Evolutionary conservation across 1,140 invertebrate genomes (phyloP).

Genomic region (Drosophila parvula): DNA sequence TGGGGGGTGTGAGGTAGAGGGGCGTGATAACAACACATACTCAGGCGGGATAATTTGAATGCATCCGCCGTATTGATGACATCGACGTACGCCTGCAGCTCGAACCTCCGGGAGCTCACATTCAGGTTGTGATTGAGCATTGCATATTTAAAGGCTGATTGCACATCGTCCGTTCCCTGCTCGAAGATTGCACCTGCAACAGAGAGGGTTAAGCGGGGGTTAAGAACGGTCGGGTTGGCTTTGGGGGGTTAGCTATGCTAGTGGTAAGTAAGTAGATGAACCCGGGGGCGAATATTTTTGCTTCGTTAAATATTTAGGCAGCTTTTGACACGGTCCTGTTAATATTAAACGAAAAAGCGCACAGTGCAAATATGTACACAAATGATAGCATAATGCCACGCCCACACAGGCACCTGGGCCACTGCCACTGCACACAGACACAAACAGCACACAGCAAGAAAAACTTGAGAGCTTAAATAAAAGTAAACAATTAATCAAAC

Average conservation of each 20-base stretch:
- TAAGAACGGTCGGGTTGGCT: background rate
- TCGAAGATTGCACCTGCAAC: slow-evolving; percentile 93
- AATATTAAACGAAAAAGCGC: slow-evolving; percentile 80
- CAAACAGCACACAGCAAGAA: background rate
- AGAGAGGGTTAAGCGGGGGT: slow-evolving; percentile 8
- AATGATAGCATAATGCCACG: slow-evolving; percentile 69
- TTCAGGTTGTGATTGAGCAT: slow-evolving; percentile 92
- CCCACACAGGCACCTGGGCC: slow-evolving; percentile 15
- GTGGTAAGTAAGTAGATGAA: slow-evolving; percentile 3
- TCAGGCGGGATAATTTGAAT: slow-evolving; percentile 94
- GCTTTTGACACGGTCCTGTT: slow-evolving; percentile 78
- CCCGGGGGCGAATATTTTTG: slow-evolving; percentile 62
- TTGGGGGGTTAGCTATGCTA: background rate
- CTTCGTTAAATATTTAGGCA: slow-evolving; percentile 80
- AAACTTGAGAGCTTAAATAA: background rate
- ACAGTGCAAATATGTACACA: slow-evolving; percentile 77
- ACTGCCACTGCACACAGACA: slow-evolving; percentile 22
- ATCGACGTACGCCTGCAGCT: slow-evolving; percentile 94
- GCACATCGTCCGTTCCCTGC: slow-evolving; percentile 94
- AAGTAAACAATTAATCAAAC: background rate
- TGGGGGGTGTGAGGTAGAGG: too few relatives aligned
- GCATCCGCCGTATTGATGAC: slow-evolving; percentile 96
- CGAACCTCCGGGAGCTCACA: slow-evolving; percentile 89
- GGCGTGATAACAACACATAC: slow-evolving; percentile 87
- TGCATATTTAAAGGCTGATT: slow-evolving; percentile 94